Conservation (phyloP, 2,797 vertebrate species). For the Arctocebus calabarensis region DNA sequence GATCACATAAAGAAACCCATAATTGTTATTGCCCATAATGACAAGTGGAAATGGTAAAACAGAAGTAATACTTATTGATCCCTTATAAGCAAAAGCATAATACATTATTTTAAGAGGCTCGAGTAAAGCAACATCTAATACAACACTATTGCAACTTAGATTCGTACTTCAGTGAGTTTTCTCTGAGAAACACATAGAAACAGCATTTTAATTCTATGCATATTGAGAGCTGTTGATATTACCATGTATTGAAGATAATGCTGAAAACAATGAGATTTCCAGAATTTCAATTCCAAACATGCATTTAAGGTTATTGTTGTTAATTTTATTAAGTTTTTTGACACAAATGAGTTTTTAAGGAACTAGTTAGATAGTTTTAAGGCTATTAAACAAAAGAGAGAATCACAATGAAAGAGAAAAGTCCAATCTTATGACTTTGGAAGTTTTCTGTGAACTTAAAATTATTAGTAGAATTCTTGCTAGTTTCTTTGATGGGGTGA, state of each 20-base stretch:
- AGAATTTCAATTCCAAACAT: constrained; percentile 42
- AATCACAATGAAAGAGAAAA: constrained; percentile 23
- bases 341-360: neutral
- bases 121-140: neutral
- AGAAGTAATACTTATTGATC: constrained; percentile 69
- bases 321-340: constrained; percentile 25
- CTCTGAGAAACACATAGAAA: constrained; percentile 70
- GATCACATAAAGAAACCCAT: constrained; percentile 65
- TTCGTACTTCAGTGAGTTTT: constrained; percentile 63
- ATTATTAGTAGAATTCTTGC: neutral
- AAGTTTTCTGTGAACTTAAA: neutral
- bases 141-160: constrained; percentile 13
- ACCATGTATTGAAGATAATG: neutral
- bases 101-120: constrained; percentile 63
- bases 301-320: neutral
- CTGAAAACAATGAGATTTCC: constrained; percentile 28
- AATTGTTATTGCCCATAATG: constrained; percentile 79
- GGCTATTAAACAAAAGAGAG: neutral
- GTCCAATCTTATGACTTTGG: neutral
- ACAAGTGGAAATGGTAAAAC: constrained; percentile 60
- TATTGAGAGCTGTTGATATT: constrained; percentile 65
- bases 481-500: neutral
- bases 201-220: constrained; percentile 75
- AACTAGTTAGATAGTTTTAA: constrained; percentile 38
- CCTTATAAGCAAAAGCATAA: constrained; percentile 54